phyloP scores from a whole-genome alignment of 2,797 vertebrate genomes.

The Sebastes alutus region DNA sequence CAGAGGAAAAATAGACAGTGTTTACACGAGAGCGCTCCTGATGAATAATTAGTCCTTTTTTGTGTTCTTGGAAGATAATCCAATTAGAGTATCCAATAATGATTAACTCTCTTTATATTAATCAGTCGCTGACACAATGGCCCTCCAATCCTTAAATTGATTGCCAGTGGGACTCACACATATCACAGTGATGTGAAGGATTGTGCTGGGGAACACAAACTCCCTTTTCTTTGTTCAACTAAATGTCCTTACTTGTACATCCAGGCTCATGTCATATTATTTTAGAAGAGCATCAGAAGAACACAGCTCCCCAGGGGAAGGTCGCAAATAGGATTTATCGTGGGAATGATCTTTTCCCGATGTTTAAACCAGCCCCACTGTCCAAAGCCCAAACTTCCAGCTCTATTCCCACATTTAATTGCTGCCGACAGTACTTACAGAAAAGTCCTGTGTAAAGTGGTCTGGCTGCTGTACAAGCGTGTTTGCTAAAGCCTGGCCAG shows the following conservation, averaged over 20 bases:
- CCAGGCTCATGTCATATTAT: conserved; percentile 13
- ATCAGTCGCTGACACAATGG: conserved; percentile 63
- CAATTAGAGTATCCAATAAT: conserved; percentile 75
- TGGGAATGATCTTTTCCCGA: conserved; percentile 70
- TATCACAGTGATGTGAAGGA: conserved; percentile 14
- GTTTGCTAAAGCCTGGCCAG: conserved; percentile 77
- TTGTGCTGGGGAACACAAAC: neutral
- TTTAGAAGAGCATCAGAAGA: conserved; percentile 11
- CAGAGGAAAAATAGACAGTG: conserved; percentile 60
- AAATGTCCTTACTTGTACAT: conserved; percentile 47
- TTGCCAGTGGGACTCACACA: conserved; percentile 49
- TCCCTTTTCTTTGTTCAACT: neutral
- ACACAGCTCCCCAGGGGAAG: conserved; percentile 25
- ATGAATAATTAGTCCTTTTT: conserved; percentile 80
- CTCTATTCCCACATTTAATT: conserved; percentile 72
- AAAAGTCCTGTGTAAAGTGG: conserved; percentile 78
- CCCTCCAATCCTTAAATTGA: conserved; percentile 44
- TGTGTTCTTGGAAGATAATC: conserved; percentile 77
- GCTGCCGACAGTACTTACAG: conserved; percentile 68
- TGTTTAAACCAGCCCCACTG: conserved; percentile 35
- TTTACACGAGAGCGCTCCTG: conserved; percentile 66
- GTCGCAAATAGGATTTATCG: conserved; percentile 50
- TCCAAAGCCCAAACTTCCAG: conserved; percentile 39
- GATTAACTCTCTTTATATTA: conserved; percentile 71
- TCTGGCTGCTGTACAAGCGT: conserved; percentile 77